These are phyloP conservation scores for Drosophila pseudoobscura DNA, from an alignment of 1,140 invertebrate genomes.

Conservation along the genomic window DNA sequence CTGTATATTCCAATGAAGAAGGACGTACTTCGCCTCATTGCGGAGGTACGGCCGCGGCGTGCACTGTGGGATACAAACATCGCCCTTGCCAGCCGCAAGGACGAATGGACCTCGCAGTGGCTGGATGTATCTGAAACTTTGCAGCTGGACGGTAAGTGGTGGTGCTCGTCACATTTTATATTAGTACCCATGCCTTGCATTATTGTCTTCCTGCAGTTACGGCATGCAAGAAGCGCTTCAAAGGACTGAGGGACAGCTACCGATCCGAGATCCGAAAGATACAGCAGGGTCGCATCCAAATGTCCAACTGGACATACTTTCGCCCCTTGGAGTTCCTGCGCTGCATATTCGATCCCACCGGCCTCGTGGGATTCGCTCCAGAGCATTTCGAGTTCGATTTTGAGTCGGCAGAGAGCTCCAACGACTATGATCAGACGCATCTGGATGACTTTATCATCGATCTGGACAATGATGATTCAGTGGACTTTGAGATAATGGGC, in stretches of 20 bases:
- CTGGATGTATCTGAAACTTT: conserved; percentile 39
- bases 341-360: conserved; percentile 58
- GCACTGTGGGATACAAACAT: conserved; percentile 62
- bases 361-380: conserved; percentile 36
- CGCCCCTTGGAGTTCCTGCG: conserved; percentile 60
- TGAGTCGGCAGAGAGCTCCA: not conserved
- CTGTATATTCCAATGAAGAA: conserved; percentile 38
- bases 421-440: not conserved
- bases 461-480: conserved; percentile 65
- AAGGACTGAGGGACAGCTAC: conserved; percentile 58
- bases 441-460: conserved; percentile 63
- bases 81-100: conserved; percentile 39
- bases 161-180: not conserved
- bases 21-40: conserved; percentile 59
- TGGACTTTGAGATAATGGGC: conserved; percentile 68
- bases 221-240: conserved; percentile 61
- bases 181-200: conserved; percentile 6
- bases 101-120: conserved; percentile 45
- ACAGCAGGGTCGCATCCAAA: conserved; percentile 27
- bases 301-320: conserved; percentile 61
- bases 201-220: conserved; percentile 29
- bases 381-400: conserved; percentile 12
- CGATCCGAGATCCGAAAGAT: conserved; percentile 66
- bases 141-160: conserved; percentile 51
- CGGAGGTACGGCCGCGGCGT: conserved; percentile 47